Evolutionary conservation across 2,888 invertebrate species (phyloP).

Genomic region (Perdita meconis): DNA sequence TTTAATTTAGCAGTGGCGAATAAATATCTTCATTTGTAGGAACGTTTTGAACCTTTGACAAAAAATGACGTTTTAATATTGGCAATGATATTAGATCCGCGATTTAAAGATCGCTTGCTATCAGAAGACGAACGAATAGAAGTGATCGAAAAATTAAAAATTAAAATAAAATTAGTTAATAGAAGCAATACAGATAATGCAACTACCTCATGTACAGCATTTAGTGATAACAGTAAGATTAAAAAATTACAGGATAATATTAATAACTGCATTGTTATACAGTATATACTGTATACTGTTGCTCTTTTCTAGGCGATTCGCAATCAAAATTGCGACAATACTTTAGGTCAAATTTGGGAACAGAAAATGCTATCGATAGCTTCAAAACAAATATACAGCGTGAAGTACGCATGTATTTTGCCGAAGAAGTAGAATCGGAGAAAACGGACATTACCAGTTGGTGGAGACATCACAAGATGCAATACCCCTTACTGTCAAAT

Average conservation of each 20-base stretch:
- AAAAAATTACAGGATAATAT: slow-evolving; percentile 6
- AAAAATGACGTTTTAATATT: slow-evolving; percentile 5
- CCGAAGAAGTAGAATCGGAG: background rate
- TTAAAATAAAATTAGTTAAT: background rate
- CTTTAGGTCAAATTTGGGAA: background rate
- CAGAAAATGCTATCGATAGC: background rate
- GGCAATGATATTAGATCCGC: slow-evolving; percentile 7
- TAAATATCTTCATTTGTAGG: slow-evolving; percentile 6
- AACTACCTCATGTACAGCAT: background rate
- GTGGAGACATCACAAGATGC: background rate
- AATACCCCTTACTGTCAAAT: background rate
- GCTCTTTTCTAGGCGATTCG: background rate
- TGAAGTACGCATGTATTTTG: slow-evolving; percentile 1
- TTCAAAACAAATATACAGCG: background rate
- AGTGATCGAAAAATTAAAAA: slow-evolving; percentile 6
- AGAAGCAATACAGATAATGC: background rate
- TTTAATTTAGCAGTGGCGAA: background rate
- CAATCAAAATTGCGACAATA: slow-evolving; percentile 6
- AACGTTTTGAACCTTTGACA: slow-evolving; percentile 6
- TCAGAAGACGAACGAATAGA: background rate
- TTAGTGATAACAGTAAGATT: slow-evolving; percentile 7
- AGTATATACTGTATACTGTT: slow-evolving; percentile 2
- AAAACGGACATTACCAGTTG: slow-evolving; percentile 1
- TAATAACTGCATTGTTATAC: background rate
- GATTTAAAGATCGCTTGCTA: background rate